Evolutionary conservation across 1,140 invertebrate genomes (phyloP), one percentile per base, ranked within the genome.

Genomic region (Lepidurus packardi): DNA sequence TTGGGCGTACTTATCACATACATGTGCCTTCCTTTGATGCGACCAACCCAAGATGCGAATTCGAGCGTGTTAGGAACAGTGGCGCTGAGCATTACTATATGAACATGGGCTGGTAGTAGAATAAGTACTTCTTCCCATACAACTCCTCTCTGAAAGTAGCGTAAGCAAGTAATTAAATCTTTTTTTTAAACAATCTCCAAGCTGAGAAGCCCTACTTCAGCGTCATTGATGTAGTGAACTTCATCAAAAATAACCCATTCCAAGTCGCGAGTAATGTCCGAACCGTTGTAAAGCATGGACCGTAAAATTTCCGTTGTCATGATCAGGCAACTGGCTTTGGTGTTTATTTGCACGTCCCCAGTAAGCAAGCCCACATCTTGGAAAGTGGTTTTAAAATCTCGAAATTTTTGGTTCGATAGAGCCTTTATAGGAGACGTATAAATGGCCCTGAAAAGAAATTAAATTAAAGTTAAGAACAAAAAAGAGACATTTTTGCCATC

Each of bases 231-330:
- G 83, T 99, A 99, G 85, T 99, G 98, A 41, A 99, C 97, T 88
- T 99, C 98, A 86, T 99, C 98, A 85, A 99, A 99, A 82, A 99
- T 97, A 4, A 99, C 98, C 89, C 96, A 99, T 84, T 99, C 97
- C 74, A 99, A 87, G 86, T 99, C 97, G 77, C 95, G 88, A 4
- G 98, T 92, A 77, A 97, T 91, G 83, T 98, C 96, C 78, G 95
- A 96, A 75, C 94, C 96, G 83, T 95, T 94, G 84, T 98, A 99
- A 1, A 99, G 85, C 97, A 99, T 98, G 0, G 95, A 97, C 80
- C 96, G 89, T 16, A 99, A 86, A 83, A 99, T 99, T 89, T 99
- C 98, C 1, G 98, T 99, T 0, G 98, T 99, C 97, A 99, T 99
- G 73, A 99, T 98, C 0, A 99, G 89, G 85, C 97, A 99, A 4